Evolutionary conservation across 2,888 invertebrate species (phyloP), one percentile per base, ranked within the genome.

Genomic region (Formica aserva): DNA sequence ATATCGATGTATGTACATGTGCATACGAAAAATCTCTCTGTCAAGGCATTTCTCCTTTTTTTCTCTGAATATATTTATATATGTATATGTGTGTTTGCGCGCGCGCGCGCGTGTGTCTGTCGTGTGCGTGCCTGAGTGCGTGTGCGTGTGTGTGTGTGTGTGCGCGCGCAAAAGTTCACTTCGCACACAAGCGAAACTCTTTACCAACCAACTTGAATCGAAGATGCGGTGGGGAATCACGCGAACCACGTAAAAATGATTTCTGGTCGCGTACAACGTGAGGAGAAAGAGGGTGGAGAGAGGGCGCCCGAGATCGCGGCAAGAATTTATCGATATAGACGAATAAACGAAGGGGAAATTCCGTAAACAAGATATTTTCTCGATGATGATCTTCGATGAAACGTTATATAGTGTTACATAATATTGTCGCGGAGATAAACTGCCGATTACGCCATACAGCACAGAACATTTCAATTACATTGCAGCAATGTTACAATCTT

Each of bases 141-240:
- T 66, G 41, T 41, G 29, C 11, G 41, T 85, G 67, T 63, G 78
- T 38, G 45, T 11, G 69, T 63, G 32, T 41, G 18, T 15, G 41
- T 84, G 65, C 62, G 72, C 29, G 38, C 6, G 75, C 69, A 60
- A 63, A 65, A 85, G 45, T 81, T 82, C 84, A 41, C 83, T 72
- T 87, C 85, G 89, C 89, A 91, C 91, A 88, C 90, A 86, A 89
- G 62, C 83, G 32, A 69, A 32, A 32, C 86, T 86, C 86, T 86
- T 22, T 22, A 22, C 81, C 87, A 84, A 90, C 86, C 89, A 86
- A 84, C 88, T 86, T 81, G 89, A 89, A 83, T 84, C 86, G 86
- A 84, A 86, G 86, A 90, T 83, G 85, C 67, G 62, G 63, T 77
- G 75, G 63, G 84, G 86, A 85, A 87, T 86, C 87, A 86, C 88